phyloP scores from a whole-genome alignment of 2,888 invertebrate genomes.

The Pyrrhopygopsis socrates region DNA sequence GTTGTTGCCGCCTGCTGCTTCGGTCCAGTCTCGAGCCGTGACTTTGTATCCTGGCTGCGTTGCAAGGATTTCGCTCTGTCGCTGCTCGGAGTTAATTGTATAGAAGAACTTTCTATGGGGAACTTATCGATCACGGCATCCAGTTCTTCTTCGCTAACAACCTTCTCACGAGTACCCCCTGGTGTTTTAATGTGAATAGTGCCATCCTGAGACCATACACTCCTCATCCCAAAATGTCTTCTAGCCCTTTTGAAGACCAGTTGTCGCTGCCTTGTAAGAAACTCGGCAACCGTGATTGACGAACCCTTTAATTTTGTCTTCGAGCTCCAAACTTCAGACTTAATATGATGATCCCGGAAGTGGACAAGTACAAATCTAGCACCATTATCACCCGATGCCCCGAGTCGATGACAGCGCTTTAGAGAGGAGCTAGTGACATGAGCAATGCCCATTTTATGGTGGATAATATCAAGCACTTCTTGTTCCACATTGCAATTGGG shows the following conservation, averaged over 20 bases:
- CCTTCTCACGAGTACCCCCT: neutral
- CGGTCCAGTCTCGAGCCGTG: too few relatives aligned
- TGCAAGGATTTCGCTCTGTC: too few relatives aligned
- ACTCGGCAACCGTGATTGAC: neutral
- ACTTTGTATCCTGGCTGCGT: too few relatives aligned
- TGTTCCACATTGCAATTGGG: neutral
- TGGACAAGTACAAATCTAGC: neutral
- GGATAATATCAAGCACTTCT: neutral
- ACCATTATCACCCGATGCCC: neutral
- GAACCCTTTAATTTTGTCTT: neutral
- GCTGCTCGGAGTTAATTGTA: too few relatives aligned
- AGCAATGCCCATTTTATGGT: neutral
- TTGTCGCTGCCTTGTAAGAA: neutral
- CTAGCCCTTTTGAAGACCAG: neutral
- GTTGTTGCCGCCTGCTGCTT: too few relatives aligned
- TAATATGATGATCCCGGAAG: neutral
- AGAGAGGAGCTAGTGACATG: neutral
- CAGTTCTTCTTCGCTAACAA: too few relatives aligned
- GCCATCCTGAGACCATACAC: neutral
- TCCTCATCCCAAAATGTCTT: neutral
- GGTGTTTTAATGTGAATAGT: neutral
- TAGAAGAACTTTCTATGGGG: too few relatives aligned
- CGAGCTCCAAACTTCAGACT: neutral
- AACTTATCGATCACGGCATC: too few relatives aligned
- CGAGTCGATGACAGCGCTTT: conserved; percentile 10